These are phyloP conservation scores for Orchesellides sinensis DNA, from an alignment of 2,888 invertebrate species.

Conservation along the genomic window DNA sequence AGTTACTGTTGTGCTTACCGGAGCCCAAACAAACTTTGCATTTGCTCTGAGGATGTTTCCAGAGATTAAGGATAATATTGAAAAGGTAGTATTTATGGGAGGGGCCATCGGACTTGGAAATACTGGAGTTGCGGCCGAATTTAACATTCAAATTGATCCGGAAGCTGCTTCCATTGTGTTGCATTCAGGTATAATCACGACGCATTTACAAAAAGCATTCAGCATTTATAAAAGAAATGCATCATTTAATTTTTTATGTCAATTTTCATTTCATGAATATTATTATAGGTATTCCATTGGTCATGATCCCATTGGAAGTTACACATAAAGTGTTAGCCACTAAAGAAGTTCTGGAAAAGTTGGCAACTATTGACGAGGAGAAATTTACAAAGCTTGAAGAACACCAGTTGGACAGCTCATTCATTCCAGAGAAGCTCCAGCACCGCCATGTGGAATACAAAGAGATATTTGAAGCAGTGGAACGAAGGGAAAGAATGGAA, in stretches of 20 bases:
- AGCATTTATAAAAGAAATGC: not conserved
- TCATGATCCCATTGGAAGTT: conserved; percentile 67
- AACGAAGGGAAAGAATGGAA: not conserved
- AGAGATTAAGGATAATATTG: conserved; percentile 57
- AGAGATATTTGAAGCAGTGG: conserved; percentile 22
- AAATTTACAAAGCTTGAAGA: not conserved
- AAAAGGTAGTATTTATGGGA: conserved; percentile 67
- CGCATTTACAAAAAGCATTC: not conserved
- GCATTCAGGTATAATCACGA: conserved; percentile 64
- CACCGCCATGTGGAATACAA: conserved; percentile 53
- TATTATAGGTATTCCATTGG: conserved; percentile 59
- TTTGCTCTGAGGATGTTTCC: conserved; percentile 65
- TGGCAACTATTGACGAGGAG: conserved; percentile 51
- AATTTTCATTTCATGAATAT: conserved; percentile 4
- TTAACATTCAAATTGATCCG: conserved; percentile 68
- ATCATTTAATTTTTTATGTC: not conserved
- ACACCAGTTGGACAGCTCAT: not conserved
- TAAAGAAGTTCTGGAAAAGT: conserved; percentile 28
- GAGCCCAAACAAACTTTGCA: conserved; percentile 67
- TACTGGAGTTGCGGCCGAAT: conserved; percentile 66
- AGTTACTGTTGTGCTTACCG: conserved; percentile 65
- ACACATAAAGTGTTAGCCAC: conserved; percentile 60
- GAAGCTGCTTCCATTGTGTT: conserved; percentile 65
- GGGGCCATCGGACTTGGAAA: conserved; percentile 69
- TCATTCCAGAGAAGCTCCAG: not conserved